Conservation (phyloP, 1,140 invertebrate species). For the Saxidomus purpurata region DNA sequence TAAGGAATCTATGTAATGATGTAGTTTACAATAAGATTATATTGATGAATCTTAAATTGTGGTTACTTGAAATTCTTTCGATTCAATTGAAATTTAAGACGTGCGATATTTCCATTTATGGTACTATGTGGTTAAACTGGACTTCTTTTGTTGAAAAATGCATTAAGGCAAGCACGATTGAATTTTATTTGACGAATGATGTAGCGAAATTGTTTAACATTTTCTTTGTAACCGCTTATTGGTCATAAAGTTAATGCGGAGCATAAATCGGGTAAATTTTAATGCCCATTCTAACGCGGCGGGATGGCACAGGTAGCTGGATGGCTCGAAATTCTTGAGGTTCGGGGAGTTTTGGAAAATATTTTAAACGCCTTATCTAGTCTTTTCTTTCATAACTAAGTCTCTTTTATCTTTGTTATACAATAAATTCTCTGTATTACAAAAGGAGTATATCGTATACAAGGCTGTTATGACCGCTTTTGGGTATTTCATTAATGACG, state of each 20-base stretch:
- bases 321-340: too few relatives aligned
- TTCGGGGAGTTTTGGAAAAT: too few relatives aligned
- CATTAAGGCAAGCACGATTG: background rate
- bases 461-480: too few relatives aligned
- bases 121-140: background rate
- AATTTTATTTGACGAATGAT: slow-evolving; percentile 6
- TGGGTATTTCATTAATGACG: too few relatives aligned
- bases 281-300: background rate
- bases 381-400: too few relatives aligned
- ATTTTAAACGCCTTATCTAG: too few relatives aligned
- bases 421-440: too few relatives aligned
- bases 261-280: background rate
- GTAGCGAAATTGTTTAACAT: background rate
- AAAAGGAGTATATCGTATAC: too few relatives aligned
- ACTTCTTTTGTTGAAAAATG: background rate
- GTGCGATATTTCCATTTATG: background rate
- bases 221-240: background rate
- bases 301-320: background rate
- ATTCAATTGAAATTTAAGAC: background rate
- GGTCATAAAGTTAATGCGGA: background rate
- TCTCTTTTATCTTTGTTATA: too few relatives aligned
- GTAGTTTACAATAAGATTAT: background rate
- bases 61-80: slow-evolving; percentile 9
- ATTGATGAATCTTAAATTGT: background rate
- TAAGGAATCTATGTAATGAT: background rate